These are phyloP conservation scores for Meriones unguiculatus DNA, from an alignment of 2,113 vertebrate genomes.

Conservation along the genomic window DNA sequence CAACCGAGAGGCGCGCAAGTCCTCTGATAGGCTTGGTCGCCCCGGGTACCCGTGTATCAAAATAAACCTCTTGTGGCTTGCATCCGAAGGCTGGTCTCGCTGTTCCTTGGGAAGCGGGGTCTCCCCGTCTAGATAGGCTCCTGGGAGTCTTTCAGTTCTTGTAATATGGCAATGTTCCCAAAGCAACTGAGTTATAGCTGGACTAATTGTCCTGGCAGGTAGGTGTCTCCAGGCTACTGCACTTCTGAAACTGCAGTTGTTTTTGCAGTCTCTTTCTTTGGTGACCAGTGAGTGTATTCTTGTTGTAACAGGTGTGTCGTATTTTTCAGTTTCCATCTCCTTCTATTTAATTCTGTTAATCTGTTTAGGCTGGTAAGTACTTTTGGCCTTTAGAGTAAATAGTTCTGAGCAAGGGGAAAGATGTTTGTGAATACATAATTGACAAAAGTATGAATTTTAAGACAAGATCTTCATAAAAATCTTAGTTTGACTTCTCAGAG, in stretches of 20 bases:
- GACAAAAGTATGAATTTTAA: conserved; percentile 42
- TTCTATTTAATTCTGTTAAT: conserved; percentile 49
- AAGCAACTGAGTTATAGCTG: not conserved
- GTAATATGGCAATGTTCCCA: too few species aligned
- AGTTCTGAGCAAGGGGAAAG: not conserved
- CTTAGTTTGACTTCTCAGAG: conserved; percentile 29
- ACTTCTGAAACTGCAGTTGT: not conserved
- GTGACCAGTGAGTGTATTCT: not conserved
- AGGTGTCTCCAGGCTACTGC: not conserved
- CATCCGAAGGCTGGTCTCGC: too few species aligned
- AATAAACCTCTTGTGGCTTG: too few species aligned
- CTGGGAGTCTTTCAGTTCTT: too few species aligned
- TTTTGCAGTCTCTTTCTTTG: not conserved
- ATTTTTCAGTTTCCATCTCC: not conserved
- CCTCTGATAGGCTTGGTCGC: too few species aligned
- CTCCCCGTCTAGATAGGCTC: too few species aligned
- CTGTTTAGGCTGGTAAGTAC: conserved; percentile 19
- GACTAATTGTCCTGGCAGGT: not conserved
- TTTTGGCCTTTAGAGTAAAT: conserved; percentile 28
- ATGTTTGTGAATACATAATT: not conserved
- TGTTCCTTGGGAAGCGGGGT: too few species aligned
- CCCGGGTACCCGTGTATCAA: too few species aligned
- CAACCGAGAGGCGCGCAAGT: too few species aligned
- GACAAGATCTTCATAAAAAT: conserved; percentile 49
- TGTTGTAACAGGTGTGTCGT: not conserved